A percentile compares a stretch with the other conserved stretches of the same genome.
phyloP scores from a whole-genome alignment of 2,888 invertebrate genomes.

The Terebella lapidaria region DNA sequence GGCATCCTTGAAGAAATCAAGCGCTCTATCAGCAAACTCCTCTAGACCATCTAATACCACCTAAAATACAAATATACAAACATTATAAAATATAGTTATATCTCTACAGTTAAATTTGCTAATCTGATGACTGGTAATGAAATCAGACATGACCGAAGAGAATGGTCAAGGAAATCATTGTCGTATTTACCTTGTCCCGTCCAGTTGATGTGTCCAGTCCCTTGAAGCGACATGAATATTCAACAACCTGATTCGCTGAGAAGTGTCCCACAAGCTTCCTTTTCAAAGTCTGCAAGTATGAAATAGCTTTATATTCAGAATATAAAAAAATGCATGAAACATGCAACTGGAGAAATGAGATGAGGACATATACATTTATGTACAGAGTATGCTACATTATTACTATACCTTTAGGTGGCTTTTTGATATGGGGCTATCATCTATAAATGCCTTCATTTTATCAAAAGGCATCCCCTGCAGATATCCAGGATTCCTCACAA shows the following conservation, averaged over 20 bases:
- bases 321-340: too few relatives aligned
- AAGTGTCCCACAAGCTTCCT: conserved; percentile 13
- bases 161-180: too few relatives aligned
- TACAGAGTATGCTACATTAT: too few relatives aligned
- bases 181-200: conserved; percentile 14
- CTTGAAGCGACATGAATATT: conserved; percentile 12
- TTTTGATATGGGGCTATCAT: conserved; percentile 4
- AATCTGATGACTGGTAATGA: too few relatives aligned
- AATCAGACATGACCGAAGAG: too few relatives aligned
- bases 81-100: neutral
- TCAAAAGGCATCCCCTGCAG: conserved; percentile 31
- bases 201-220: conserved; percentile 18
- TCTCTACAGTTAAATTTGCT: too few relatives aligned
- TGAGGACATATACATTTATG: neutral
- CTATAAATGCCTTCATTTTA: conserved; percentile 14
- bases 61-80: conserved; percentile 19
- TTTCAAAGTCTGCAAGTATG: conserved; percentile 13
- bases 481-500: conserved; percentile 32
- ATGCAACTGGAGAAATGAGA: neutral
- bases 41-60: conserved; percentile 35
- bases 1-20: conserved; percentile 36
- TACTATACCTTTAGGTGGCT: conserved; percentile 17
- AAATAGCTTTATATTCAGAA: too few relatives aligned
- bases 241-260: conserved; percentile 4
- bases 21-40: conserved; percentile 33